phyloP scores from a whole-genome alignment of 2,888 invertebrate genomes.

The Hypomecis atomaria region DNA sequence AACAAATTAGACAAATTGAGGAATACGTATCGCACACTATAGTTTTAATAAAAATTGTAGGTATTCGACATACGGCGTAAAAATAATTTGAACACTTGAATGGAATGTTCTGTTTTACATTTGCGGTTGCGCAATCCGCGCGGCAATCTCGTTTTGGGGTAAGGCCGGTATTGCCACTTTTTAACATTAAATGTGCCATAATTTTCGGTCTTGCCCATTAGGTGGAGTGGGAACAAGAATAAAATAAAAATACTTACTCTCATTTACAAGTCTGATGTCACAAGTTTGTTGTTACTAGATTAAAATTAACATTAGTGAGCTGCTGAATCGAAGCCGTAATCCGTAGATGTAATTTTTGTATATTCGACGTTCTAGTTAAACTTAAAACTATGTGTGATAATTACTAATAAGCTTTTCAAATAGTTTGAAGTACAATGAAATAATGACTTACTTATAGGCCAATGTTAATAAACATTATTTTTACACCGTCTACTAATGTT shows the following conservation, averaged over 20 bases:
- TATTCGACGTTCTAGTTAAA: conserved; percentile 76
- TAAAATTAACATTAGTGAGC: conserved; percentile 44
- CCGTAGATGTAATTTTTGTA: conserved; percentile 70
- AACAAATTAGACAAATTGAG: conserved; percentile 14
- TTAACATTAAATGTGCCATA: not conserved
- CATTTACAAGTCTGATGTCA: conserved; percentile 63
- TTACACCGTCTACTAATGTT: conserved; percentile 78
- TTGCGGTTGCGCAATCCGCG: conserved; percentile 38
- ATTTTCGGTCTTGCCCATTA: conserved; percentile 10
- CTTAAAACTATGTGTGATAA: conserved; percentile 81
- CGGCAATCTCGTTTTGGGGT: conserved; percentile 39
- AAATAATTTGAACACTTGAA: conserved; percentile 19
- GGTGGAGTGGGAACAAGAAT: conserved; percentile 56
- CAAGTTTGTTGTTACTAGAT: conserved; percentile 52
- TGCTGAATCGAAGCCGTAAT: conserved; percentile 59
- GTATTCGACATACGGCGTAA: conserved; percentile 3
- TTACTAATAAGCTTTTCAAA: conserved; percentile 80
- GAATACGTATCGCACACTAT: conserved; percentile 26
- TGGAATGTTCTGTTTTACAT: conserved; percentile 10
- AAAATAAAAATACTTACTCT: conserved; percentile 47
- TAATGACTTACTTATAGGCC: conserved; percentile 75
- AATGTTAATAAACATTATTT: conserved; percentile 83
- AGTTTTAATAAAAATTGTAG: conserved; percentile 25
- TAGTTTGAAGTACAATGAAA: conserved; percentile 81
- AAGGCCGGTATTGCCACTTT: not conserved